Evolutionary conservation across 2,888 invertebrate species (phyloP).

Genomic region (Ectemnius cavifrons): DNA sequence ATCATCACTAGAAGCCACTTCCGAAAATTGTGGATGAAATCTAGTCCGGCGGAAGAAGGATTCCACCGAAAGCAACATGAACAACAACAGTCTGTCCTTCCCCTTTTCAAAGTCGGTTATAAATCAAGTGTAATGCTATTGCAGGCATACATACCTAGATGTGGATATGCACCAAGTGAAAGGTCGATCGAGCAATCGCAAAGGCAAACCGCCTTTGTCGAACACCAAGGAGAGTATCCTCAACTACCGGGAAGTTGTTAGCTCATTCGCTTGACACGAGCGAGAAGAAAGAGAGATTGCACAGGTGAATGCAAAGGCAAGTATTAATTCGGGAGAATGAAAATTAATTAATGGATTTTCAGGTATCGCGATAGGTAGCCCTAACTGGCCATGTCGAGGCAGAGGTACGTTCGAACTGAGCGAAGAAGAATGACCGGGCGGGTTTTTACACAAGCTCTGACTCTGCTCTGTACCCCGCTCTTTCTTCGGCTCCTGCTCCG

Average conservation of each 20-base stretch:
- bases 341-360: not conserved
- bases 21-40: no score
- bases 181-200: not conserved
- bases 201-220: not conserved
- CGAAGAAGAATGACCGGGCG: constrained; percentile 3
- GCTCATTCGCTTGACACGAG: not conserved
- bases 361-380: not conserved
- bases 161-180: not conserved
- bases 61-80: no score
- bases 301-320: not conserved
- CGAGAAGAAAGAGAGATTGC: not conserved
- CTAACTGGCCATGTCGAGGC: constrained; percentile 24
- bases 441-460: not conserved
- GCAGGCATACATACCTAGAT: no score
- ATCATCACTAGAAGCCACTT: no score
- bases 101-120: no score
- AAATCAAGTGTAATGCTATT: no score
- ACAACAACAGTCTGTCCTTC: no score
- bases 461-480: not conserved
- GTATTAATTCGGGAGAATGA: not conserved
- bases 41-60: no score
- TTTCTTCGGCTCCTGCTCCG: no score
- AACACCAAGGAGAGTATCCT: not conserved
- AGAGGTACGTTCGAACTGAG: constrained; percentile 27
- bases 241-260: not conserved